A percentile compares a stretch with the other conserved stretches of the same genome.
Evolutionary conservation across 2,888 invertebrate species (phyloP).

Genomic region (Globia sparganii): DNA sequence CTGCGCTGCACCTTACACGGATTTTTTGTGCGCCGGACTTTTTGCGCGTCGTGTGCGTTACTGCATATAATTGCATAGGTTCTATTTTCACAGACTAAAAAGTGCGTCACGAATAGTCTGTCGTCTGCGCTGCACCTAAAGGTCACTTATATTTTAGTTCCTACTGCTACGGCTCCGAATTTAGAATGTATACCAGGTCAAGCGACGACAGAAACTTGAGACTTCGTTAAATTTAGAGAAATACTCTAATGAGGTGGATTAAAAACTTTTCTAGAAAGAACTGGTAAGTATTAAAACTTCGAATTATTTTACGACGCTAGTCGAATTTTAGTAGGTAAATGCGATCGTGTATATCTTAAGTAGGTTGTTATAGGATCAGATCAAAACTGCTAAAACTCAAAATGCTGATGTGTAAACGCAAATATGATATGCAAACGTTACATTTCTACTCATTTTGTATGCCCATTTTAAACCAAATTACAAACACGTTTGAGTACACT

Average conservation of each 20-base stretch:
- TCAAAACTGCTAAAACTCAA: not conserved
- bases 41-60: too few species aligned
- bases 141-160: slow-evolving; percentile 56
- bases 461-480: not conserved
- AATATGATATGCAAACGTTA: not conserved
- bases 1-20: too few species aligned
- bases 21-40: too few species aligned
- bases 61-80: too few species aligned
- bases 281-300: slow-evolving; percentile 12
- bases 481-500: not conserved
- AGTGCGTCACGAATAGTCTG: too few species aligned
- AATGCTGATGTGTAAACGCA: not conserved
- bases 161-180: slow-evolving; percentile 25
- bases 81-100: too few species aligned
- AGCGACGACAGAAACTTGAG: slow-evolving; percentile 23
- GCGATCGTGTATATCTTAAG: not conserved
- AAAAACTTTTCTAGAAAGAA: slow-evolving; percentile 23
- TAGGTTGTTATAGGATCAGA: not conserved
- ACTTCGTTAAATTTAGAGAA: slow-evolving; percentile 33
- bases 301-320: not conserved
- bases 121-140: too few species aligned
- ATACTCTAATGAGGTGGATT: slow-evolving; percentile 20
- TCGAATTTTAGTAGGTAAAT: not conserved
- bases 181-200: slow-evolving; percentile 58
- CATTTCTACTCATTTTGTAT: not conserved